Conservation (phyloP, 2,797 vertebrate species). For the Naso thynnoides region DNA sequence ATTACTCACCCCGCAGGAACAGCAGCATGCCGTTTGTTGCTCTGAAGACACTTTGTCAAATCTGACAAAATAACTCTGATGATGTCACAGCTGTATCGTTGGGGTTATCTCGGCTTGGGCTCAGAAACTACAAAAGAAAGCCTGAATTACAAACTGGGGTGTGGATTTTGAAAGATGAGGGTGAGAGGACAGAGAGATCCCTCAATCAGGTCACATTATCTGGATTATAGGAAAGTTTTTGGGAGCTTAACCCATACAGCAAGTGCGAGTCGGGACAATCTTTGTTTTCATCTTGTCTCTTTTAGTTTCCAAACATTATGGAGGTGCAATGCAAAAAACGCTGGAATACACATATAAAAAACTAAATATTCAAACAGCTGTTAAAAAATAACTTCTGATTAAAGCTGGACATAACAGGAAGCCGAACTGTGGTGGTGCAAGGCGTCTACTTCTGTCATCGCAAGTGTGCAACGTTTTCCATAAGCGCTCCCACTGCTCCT, state of each 20-base stretch:
- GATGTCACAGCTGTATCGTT: background rate
- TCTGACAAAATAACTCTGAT: background rate
- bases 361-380: background rate
- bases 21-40: background rate
- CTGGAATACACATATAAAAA: background rate
- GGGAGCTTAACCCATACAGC: background rate
- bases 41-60: slow-evolving; percentile 1
- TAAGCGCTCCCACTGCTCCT: background rate
- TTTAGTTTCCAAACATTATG: too few relatives aligned
- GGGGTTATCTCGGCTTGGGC: background rate
- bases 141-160: background rate
- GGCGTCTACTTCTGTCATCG: slow-evolving; percentile 29
- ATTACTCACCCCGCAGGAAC: background rate
- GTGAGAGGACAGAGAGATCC: too few relatives aligned
- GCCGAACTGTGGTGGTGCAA: background rate
- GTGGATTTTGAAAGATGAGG: background rate
- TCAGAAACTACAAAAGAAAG: background rate
- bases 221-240: background rate
- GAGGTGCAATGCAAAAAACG: background rate
- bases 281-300: too few relatives aligned
- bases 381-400: background rate
- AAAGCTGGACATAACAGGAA: slow-evolving; percentile 10
- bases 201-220: background rate
- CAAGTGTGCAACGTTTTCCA: slow-evolving; percentile 23
- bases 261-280: background rate